A percentile compares a stretch with the other conserved stretches of the same genome.
Evolutionary conservation across 2,113 vertebrate species (phyloP).

Genomic region (Stercorarius parasiticus): DNA sequence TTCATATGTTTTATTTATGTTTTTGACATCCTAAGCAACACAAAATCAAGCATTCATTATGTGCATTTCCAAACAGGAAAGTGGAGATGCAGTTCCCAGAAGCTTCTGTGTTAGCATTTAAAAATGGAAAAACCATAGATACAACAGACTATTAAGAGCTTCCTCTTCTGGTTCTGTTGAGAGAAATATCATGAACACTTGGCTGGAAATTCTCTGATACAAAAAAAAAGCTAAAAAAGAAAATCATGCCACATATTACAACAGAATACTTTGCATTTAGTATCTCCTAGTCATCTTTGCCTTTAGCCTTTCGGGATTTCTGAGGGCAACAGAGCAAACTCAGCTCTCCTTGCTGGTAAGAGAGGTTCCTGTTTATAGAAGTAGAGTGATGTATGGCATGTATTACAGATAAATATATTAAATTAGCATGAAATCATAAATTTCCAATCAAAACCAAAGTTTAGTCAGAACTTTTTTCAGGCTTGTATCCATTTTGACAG

Average conservation of each 20-base stretch:
- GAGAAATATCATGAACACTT: neutral
- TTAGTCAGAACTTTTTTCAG: neutral
- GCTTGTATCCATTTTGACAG: neutral
- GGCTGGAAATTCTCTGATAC: neutral
- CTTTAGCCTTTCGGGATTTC: neutral
- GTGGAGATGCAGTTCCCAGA: neutral
- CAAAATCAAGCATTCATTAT: slow-evolving; percentile 1
- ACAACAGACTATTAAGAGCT: neutral
- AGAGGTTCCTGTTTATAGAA: neutral
- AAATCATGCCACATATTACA: neutral
- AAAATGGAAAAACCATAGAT: neutral
- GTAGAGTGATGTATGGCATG: too few species aligned
- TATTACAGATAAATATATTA: neutral
- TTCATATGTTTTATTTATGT: slow-evolving; percentile 49
- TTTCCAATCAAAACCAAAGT: neutral
- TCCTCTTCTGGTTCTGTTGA: neutral
- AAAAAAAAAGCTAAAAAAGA: neutral
- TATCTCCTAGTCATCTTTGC: neutral
- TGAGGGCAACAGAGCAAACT: neutral
- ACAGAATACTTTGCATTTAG: neutral
- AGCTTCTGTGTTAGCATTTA: neutral
- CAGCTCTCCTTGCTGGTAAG: neutral
- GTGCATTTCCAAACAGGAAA: slow-evolving; percentile 28
- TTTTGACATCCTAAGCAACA: neutral
- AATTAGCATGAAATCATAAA: neutral